Conservation (phyloP, 2,113 vertebrate genomes). For the Pholis gunnellus region DNA sequence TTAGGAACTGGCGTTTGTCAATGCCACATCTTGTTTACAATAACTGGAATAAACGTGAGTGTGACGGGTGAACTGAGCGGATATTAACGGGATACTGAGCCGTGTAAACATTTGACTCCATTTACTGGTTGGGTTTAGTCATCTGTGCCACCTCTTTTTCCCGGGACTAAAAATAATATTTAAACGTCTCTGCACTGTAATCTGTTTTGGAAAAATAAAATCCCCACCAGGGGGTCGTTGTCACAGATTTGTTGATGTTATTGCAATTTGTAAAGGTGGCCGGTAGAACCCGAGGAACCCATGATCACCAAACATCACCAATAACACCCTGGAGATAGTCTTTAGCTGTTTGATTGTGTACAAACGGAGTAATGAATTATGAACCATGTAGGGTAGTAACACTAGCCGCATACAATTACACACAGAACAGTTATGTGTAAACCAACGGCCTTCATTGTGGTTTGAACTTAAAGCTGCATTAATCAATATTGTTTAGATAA, state of each 20-base stretch:
- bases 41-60: constrained; percentile 30
- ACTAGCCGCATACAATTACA: neutral
- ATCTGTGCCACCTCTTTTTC: constrained; percentile 22
- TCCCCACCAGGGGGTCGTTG: constrained; percentile 28
- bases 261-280: neutral
- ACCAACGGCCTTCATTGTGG: constrained; percentile 10
- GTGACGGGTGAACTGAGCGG: constrained; percentile 21
- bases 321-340: neutral
- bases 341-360: neutral
- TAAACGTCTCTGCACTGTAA: neutral
- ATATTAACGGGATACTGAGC: constrained; percentile 32
- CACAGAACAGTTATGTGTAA: constrained; percentile 6
- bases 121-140: constrained; percentile 43
- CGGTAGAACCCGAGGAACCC: neutral
- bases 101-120: constrained; percentile 46
- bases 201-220: constrained; percentile 39
- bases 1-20: constrained; percentile 31
- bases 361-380: neutral
- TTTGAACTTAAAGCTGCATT: constrained; percentile 34
- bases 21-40: constrained; percentile 46
- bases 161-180: constrained; percentile 5
- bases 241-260: constrained; percentile 11
- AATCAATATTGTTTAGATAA: neutral
- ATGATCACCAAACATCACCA: neutral
- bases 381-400: neutral